A percentile compares a stretch with the other conserved stretches of the same genome.
Conservation (phyloP, 2,113 vertebrate genomes). For the Corynorhinus townsendii region DNA sequence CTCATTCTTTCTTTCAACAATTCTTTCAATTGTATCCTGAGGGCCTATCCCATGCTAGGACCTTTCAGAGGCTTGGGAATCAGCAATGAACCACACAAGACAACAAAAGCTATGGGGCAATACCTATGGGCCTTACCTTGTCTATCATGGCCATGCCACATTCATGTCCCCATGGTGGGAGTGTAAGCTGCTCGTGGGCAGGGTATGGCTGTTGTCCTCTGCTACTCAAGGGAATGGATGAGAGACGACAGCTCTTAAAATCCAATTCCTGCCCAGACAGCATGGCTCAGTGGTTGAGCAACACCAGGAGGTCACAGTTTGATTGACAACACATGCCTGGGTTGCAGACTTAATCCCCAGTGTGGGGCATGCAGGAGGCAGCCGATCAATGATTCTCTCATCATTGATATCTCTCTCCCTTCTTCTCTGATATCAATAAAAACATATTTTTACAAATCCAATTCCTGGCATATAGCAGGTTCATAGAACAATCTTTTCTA, state of each 20-base stretch:
- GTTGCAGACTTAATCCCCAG: too few relatives aligned
- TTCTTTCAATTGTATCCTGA: not conserved
- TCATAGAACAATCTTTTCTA: not conserved
- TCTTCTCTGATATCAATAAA: too few relatives aligned
- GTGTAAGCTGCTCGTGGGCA: not conserved
- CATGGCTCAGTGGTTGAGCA: too few relatives aligned
- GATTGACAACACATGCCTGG: too few relatives aligned
- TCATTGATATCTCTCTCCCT: too few relatives aligned
- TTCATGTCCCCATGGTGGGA: accelerated
- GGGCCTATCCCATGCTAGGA: not conserved
- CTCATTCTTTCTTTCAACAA: not conserved
- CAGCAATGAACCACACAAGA: not conserved
- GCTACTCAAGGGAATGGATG: not conserved
- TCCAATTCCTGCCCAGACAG: not conserved
- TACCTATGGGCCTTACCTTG: not conserved
- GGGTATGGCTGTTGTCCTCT: not conserved
- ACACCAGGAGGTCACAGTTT: too few relatives aligned
- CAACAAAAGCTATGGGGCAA: not conserved
- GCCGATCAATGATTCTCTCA: too few relatives aligned
- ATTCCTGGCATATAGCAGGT: not conserved
- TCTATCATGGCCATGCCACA: too few relatives aligned
- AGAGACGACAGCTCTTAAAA: not conserved
- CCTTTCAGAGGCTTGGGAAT: not conserved
- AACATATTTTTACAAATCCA: too few relatives aligned
- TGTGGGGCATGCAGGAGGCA: too few relatives aligned